Conservation (phyloP, 2,797 vertebrate species). For the Lepidocolaptes lacrymiger region DNA sequence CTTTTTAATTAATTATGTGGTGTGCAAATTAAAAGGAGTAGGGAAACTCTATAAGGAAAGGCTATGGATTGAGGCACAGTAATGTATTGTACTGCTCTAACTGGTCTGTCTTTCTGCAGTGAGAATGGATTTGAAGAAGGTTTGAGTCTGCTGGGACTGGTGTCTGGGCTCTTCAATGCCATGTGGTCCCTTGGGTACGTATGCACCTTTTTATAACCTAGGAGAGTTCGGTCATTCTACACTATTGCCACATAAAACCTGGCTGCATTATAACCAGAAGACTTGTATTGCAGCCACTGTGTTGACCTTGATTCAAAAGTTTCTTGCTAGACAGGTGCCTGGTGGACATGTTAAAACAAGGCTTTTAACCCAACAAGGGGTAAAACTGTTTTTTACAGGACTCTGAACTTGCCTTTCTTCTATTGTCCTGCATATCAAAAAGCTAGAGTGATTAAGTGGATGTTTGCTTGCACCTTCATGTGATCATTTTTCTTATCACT, state of each 20-base stretch:
- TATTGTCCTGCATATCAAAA: not conserved
- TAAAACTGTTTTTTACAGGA: not conserved
- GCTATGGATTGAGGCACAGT: not conserved
- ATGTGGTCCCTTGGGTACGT: conserved; percentile 91
- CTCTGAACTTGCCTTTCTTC: not conserved
- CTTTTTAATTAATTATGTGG: not conserved
- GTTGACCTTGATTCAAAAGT: not conserved
- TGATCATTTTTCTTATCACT: not conserved
- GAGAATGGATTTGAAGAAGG: conserved; percentile 91
- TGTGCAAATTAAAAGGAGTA: not conserved
- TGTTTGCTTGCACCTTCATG: not conserved
- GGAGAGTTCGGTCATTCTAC: not conserved
- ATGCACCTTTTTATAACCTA: not conserved
- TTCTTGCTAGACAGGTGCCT: not conserved
- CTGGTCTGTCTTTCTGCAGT: conserved; percentile 73
- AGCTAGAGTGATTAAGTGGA: not conserved
- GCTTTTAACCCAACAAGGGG: not conserved
- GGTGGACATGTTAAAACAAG: not conserved
- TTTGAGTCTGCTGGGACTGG: conserved; percentile 90
- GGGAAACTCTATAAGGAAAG: not conserved
- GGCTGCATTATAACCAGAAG: not conserved
- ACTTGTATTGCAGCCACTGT: not conserved
- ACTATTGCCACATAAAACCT: not conserved
- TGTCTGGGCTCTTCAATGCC: conserved; percentile 89
- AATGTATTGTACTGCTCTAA: not conserved